A percentile compares a stretch with the other conserved stretches of the same genome.
phyloP scores from a whole-genome alignment of 1,140 invertebrate species.

The Cherax destructor region DNA sequence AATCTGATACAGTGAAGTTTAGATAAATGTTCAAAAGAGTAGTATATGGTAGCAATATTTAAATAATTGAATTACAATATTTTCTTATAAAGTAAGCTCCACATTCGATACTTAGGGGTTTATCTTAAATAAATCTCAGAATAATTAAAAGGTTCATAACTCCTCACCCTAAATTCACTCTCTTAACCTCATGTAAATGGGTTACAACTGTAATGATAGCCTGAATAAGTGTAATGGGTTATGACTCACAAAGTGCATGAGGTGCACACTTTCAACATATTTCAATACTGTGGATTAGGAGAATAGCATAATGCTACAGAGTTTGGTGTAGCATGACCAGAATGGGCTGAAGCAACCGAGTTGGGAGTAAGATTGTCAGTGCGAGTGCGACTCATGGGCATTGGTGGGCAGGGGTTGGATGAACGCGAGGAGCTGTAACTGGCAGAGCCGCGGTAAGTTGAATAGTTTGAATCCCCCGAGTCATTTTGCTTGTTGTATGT shows the following conservation, averaged over 20 bases:
- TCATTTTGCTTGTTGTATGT: conserved; percentile 50
- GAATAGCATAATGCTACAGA: conserved; percentile 49
- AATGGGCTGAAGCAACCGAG: conserved; percentile 49
- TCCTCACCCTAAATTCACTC: neutral
- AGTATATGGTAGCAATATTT: no score
- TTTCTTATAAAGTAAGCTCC: neutral
- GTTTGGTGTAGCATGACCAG: conserved; percentile 44
- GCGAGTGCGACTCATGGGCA: conserved; percentile 57
- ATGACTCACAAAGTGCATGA: neutral
- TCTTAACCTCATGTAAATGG: neutral
- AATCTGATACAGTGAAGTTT: neutral
- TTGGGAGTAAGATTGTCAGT: conserved; percentile 56
- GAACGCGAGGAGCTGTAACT: conserved; percentile 60
- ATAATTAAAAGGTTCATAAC: neutral
- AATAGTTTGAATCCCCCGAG: conserved; percentile 62
- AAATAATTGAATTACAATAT: no score
- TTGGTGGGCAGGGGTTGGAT: conserved; percentile 53
- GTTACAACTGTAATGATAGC: neutral
- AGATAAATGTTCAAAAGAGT: no score
- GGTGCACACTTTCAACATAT: neutral
- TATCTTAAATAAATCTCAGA: neutral
- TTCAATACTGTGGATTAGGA: conserved; percentile 63
- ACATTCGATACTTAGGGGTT: neutral
- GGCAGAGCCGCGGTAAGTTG: conserved; percentile 57
- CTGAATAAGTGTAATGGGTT: neutral